These are phyloP conservation scores for Agonum fuliginosum DNA, from an alignment of 2,888 invertebrate species.

Conservation along the genomic window DNA sequence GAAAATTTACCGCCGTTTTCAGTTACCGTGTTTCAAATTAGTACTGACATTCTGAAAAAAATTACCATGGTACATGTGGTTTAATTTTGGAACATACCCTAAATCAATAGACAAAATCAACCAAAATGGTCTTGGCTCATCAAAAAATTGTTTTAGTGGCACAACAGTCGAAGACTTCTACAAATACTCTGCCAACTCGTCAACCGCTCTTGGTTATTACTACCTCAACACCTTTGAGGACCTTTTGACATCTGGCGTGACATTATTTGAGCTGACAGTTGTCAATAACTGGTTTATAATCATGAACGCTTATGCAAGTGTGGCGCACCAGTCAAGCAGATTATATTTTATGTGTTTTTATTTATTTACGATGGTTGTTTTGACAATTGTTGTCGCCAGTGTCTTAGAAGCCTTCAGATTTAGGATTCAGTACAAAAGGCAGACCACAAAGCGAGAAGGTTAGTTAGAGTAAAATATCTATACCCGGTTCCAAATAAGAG, in stretches of 20 bases:
- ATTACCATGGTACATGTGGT: too few species aligned
- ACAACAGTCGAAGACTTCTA: conserved; percentile 91
- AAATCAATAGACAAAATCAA: conserved; percentile 25
- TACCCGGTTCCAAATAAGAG: too few species aligned
- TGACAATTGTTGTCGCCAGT: conserved; percentile 92
- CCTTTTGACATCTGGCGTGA: conserved; percentile 85
- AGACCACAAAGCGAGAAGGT: conserved; percentile 87
- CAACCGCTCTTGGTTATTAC: conserved; percentile 86
- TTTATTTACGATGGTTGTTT: conserved; percentile 91
- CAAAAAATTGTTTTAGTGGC: conserved; percentile 78
- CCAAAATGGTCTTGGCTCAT: too few species aligned
- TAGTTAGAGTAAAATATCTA: conserved; percentile 67
- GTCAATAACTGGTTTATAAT: conserved; percentile 96
- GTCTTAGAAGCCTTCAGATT: conserved; percentile 92
- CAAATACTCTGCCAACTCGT: conserved; percentile 80
- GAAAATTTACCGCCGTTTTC: too few species aligned
- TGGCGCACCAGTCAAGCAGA: conserved; percentile 82
- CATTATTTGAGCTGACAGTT: conserved; percentile 91
- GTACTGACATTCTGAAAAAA: too few species aligned
- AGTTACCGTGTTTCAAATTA: too few species aligned
- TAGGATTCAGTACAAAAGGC: conserved; percentile 89
- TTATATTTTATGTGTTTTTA: conserved; percentile 94
- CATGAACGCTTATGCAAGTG: conserved; percentile 89
- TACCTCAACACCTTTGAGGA: conserved; percentile 91
- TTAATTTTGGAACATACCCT: too few species aligned